Base-by-base conservation (phyloP, 2,797 vertebrate genomes). In the Spheniscus humboldti region DNA sequence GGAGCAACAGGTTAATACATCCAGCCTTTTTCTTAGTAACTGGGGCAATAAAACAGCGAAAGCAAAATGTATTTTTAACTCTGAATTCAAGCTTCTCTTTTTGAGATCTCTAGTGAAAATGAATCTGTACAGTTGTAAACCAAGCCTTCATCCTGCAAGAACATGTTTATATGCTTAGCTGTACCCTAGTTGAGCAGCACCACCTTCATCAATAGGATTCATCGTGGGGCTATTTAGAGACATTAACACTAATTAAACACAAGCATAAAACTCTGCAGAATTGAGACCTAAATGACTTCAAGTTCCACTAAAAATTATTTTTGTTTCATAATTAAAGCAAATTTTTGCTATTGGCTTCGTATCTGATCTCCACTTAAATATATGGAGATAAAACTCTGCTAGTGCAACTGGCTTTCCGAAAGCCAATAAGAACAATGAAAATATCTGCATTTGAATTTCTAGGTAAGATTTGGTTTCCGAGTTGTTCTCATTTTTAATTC, bases 241-340 rank as follows among this genome's bases (percentile, higher is more conserved):
- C 57, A 78, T 96, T 96, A 94, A 83, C 85, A 50, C 75, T 92
- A 95, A 94, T 95, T 96, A 96, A 96, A 94, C 75, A 95, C 53
- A 43, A 90, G 30, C 68, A 88, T 90, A 90, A 96, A 95, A 91
- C 41, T 92, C 85, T 68, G 37, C 78, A 95, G 79, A 60, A 90
- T 57, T 91, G 69, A 96, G 82, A 95, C 87, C 91, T 83, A 94
- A 92, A 88, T 0, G 3, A 91, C 87, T 94, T 96, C 72, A 85
- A 57, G 83, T 94, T 88, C 87, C 87, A 96, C 68, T 92, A 92
- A 90, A 96, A 95, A 86, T 62, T 94, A 66, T 95, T 91, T 95
- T 91, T 33, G 35, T 77, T 90, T 81, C 72, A 45, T 86, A 96
- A 94, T 86, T 80, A 95, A 90, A 88, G 66, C 43, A 92, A 87